Conservation (phyloP, 2,888 invertebrate genomes). For the Melieria crassipennis region DNA sequence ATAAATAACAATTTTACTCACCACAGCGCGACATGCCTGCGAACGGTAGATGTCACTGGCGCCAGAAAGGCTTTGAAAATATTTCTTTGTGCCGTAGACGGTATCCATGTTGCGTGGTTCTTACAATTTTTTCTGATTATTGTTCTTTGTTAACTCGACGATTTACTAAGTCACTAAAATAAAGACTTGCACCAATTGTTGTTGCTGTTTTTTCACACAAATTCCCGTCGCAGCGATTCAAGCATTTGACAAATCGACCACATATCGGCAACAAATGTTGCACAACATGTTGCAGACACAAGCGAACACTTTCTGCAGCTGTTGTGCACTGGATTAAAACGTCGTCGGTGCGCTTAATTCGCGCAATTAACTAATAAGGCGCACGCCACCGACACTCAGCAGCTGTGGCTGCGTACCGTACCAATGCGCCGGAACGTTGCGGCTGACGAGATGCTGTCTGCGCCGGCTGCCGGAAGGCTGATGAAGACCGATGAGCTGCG, state of each 20-base stretch:
- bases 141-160: background rate
- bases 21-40: slow-evolving; percentile 63
- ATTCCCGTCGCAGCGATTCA: too few relatives aligned
- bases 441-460: too few relatives aligned
- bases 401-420: too few relatives aligned
- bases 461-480: slow-evolving; percentile 3
- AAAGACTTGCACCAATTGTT: background rate
- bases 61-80: slow-evolving; percentile 65
- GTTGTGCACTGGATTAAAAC: too few relatives aligned
- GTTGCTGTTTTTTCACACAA: background rate
- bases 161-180: background rate
- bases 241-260: too few relatives aligned
- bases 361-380: too few relatives aligned
- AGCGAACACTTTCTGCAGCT: too few relatives aligned
- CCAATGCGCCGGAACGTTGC: too few relatives aligned
- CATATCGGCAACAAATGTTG: too few relatives aligned
- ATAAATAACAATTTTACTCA: slow-evolving; percentile 49
- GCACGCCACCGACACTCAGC: too few relatives aligned
- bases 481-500: slow-evolving; percentile 22
- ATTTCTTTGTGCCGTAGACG: slow-evolving; percentile 66
- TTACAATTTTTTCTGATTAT: background rate
- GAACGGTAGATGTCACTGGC: slow-evolving; percentile 64
- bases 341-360: too few relatives aligned
- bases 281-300: too few relatives aligned
- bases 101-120: slow-evolving; percentile 58